Percentiles rank a stretch among this genome's conserved stretches.
Conservation (phyloP, 2,113 vertebrate species). For the Oxyruncus cristatus region DNA sequence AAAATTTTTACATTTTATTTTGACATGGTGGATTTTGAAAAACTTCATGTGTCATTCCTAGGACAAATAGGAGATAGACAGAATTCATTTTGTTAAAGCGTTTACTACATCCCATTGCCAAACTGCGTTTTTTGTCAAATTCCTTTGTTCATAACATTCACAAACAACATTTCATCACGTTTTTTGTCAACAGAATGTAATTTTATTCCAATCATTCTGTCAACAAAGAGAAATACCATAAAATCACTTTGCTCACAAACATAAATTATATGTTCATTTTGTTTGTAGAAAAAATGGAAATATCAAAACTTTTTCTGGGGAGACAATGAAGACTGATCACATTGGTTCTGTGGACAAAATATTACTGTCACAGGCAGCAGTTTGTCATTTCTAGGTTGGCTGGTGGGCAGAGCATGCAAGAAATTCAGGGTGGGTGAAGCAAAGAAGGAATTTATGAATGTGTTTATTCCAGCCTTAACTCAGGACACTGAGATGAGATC, state of each 20-base stretch:
- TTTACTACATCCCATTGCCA: slow-evolving; percentile 12
- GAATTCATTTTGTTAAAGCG: slow-evolving; percentile 48
- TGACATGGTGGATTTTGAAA: slow-evolving; percentile 13
- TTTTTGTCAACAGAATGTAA: slow-evolving; percentile 63
- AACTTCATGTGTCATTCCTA: background rate
- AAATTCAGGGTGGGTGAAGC: background rate
- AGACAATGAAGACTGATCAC: slow-evolving; percentile 21
- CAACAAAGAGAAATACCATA: slow-evolving; percentile 53
- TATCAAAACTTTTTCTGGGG: slow-evolving; percentile 32
- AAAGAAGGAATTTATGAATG: background rate
- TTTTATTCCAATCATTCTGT: slow-evolving; percentile 69
- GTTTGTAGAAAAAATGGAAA: slow-evolving; percentile 32
- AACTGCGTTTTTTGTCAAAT: slow-evolving; percentile 37
- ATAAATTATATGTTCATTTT: slow-evolving; percentile 47
- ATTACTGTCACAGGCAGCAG: background rate
- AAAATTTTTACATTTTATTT: slow-evolving; percentile 23
- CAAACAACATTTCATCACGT: slow-evolving; percentile 10
- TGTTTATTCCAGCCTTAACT: background rate
- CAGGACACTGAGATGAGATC: background rate
- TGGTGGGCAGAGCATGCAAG: background rate
- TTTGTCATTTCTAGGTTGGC: background rate
- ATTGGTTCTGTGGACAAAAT: background rate
- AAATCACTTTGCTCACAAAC: slow-evolving; percentile 40
- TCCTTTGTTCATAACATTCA: slow-evolving; percentile 30
- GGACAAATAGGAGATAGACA: slow-evolving; percentile 6